phyloP scores from a whole-genome alignment of 2,888 invertebrate genomes.

The Machimus atricapillus region DNA sequence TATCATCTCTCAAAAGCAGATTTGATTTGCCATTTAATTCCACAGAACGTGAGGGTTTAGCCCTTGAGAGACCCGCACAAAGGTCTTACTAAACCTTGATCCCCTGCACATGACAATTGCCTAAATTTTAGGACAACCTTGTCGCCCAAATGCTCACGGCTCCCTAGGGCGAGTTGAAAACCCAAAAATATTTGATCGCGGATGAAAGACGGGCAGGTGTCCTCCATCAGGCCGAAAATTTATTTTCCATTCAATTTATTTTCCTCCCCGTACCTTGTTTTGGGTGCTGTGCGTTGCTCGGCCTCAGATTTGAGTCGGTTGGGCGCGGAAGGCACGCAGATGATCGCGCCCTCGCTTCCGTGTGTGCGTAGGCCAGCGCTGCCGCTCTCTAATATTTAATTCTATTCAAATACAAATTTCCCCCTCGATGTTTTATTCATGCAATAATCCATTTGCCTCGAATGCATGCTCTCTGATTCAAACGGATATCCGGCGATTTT shows the following conservation, averaged over 20 bases:
- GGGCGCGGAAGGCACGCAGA: not conserved
- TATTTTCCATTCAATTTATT: not conserved
- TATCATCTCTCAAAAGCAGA: no score
- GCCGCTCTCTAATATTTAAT: slow-evolving; percentile 33
- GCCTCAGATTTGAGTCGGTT: not conserved
- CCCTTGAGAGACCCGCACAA: not conserved
- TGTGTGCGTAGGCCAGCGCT: not conserved
- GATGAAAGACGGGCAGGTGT: not conserved
- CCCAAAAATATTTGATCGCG: not conserved
- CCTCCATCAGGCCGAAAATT: slow-evolving; percentile 1
- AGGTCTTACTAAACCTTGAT: not conserved
- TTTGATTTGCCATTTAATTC: no score
- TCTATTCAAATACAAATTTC: slow-evolving; percentile 42
- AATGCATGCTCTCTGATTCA: slow-evolving; percentile 28
- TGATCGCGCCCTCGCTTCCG: not conserved
- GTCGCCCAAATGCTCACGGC: not conserved
- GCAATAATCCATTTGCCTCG: slow-evolving; percentile 48
- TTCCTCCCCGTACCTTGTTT: not conserved
- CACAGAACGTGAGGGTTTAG: not conserved
- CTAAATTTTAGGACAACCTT: not conserved
- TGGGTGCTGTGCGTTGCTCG: not conserved
- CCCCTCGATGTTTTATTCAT: slow-evolving; percentile 55
- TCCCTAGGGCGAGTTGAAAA: not conserved
- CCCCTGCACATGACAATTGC: not conserved
- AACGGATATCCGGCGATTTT: slow-evolving; percentile 48